Evolutionary conservation across 2,113 vertebrate genomes (phyloP).

Genomic region (Galemys pyrenaicus): DNA sequence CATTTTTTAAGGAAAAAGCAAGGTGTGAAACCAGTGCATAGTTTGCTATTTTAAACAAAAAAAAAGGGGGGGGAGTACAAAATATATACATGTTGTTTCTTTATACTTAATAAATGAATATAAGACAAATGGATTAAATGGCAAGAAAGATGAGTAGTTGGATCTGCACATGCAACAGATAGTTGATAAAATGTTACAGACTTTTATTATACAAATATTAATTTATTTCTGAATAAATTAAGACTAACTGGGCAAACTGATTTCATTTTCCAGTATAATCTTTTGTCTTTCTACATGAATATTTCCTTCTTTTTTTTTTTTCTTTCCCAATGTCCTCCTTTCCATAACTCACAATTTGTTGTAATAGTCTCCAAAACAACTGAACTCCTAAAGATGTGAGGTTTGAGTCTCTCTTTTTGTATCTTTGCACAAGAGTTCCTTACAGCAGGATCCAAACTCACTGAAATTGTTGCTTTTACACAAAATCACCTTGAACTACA

Average conservation of each 20-base stretch:
- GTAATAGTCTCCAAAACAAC: background rate
- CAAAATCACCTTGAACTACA: background rate
- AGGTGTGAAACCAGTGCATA: background rate
- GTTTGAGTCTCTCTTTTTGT: conserved; percentile 1
- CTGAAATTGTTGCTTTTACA: background rate
- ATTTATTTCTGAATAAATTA: background rate
- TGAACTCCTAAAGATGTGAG: background rate
- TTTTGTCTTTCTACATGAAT: background rate
- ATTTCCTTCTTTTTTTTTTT: background rate
- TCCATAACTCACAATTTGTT: background rate
- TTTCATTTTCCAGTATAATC: background rate
- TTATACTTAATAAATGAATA: background rate
- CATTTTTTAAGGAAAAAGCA: background rate
- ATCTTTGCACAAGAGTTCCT: background rate
- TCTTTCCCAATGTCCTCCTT: background rate
- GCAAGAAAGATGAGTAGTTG: background rate
- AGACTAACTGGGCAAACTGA: background rate
- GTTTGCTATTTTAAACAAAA: background rate
- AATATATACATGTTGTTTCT: background rate
- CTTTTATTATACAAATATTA: background rate
- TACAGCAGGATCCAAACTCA: background rate
- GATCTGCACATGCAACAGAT: background rate
- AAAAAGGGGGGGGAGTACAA: background rate
- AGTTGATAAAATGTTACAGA: background rate
- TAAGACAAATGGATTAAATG: background rate